Evolutionary conservation across 2,113 vertebrate genomes (phyloP).

Genomic region (Anarrhichthys ocellatus): DNA sequence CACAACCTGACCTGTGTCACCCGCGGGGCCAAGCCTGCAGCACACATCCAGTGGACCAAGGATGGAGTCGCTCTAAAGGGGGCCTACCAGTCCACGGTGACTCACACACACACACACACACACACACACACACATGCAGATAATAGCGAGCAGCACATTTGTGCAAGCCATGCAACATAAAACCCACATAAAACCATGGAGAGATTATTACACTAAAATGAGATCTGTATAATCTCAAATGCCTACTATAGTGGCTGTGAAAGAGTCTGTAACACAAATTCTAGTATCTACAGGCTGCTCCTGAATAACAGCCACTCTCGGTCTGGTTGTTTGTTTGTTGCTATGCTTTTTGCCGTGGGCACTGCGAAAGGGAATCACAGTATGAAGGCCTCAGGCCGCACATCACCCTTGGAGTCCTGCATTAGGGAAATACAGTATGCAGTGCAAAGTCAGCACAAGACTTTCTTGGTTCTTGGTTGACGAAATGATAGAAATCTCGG

Average conservation of each 20-base stretch:
- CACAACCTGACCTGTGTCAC: slow-evolving; percentile 94
- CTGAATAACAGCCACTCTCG: slow-evolving; percentile 16
- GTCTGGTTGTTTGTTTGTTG: slow-evolving; percentile 45
- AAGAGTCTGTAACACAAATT: slow-evolving; percentile 19
- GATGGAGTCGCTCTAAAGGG: slow-evolving; percentile 88
- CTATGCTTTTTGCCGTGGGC: slow-evolving; percentile 33
- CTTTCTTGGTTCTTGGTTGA: neutral
- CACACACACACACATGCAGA: slow-evolving; percentile 15
- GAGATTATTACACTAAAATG: slow-evolving; percentile 20
- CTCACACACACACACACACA: slow-evolving; percentile 45
- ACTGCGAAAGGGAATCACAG: slow-evolving; percentile 29
- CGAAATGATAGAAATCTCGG: neutral
- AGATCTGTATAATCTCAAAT: slow-evolving; percentile 29
- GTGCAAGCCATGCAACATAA: slow-evolving; percentile 3
- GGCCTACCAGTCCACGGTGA: slow-evolving; percentile 89
- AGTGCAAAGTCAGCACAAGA: neutral
- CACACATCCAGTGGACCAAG: slow-evolving; percentile 91
- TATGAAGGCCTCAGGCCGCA: slow-evolving; percentile 29
- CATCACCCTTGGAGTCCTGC: slow-evolving; percentile 40
- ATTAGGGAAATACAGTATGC: slow-evolving; percentile 18
- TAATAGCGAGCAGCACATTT: neutral
- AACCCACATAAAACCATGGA: slow-evolving; percentile 18
- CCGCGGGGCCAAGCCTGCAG: slow-evolving; percentile 91
- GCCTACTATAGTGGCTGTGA: neutral
- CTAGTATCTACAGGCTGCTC: slow-evolving; percentile 5